Evolutionary conservation across 2,797 vertebrate genomes (phyloP), one percentile per base, ranked within the genome.

Genomic region (Gymnodraco acuticeps): DNA sequence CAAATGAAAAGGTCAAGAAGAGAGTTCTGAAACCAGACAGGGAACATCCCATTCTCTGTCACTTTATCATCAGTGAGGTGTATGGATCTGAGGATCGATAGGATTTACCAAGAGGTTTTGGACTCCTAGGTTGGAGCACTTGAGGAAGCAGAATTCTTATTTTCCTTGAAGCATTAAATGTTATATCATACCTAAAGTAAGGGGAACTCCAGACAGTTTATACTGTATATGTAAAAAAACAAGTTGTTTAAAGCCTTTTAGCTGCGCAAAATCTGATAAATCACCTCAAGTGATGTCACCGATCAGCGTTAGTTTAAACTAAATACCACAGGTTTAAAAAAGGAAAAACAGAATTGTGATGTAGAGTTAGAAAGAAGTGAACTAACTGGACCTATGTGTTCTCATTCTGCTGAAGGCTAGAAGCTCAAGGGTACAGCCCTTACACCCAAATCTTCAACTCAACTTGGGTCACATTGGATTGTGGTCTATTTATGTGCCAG

Each of bases 1-100:
- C 58, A 70, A 81, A 77, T 77, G 62, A 83, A 38, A 80, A 71
- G 63, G 81, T 82, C 61, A 82, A 27, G 43, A 60, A 19, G 52
- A 33, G 43, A 62, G n/a, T 45, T n/a, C 19, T 46, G 27, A 59
- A 61, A 56, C 3, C 10, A 53, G 47, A 53, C 10, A 51, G 31
- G 78, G 70, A 71, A 15, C 10, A 43, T 12, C 7, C 4, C 15
- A 23, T 23, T 12, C 15, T 48, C 41, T 23, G 2, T 65, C 58
- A 27, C 11, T 58, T 16, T 3, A 66, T 78, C n/a, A 60, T 14
- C 13, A 12, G 33, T 33, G 52, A 38, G 42, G 19, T 56, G 68
- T 31, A 54, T 52, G 33, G 42, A 15, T 51, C 3, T 61, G 50
- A 0, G 33, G 43, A 63, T 74, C 62, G 23, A 31, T 42, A 38